Evolutionary conservation across 2,888 invertebrate genomes (phyloP).

Genomic region (Agrilus mali): DNA sequence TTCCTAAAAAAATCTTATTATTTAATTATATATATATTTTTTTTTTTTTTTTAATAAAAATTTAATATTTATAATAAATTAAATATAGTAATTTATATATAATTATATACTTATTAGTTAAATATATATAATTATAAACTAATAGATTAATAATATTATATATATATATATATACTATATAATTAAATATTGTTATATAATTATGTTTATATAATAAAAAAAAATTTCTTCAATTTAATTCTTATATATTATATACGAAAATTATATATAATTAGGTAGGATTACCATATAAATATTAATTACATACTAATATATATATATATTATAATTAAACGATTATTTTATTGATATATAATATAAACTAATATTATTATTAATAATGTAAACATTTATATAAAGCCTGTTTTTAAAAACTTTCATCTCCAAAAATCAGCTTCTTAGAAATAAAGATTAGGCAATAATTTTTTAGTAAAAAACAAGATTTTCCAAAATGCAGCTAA

Average conservation of each 20-base stretch:
- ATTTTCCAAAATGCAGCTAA: too few relatives aligned
- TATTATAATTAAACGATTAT: conserved; percentile 4
- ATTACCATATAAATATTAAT: conserved; percentile 9
- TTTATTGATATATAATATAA: conserved; percentile 6
- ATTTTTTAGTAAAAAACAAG: not conserved
- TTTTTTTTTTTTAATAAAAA: conserved; percentile 7
- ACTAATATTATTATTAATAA: not conserved
- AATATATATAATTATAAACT: conserved; percentile 1
- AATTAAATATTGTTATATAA: conserved; percentile 28
- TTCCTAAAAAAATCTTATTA: too few relatives aligned
- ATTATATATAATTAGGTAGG: conserved; percentile 5
- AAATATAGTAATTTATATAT: conserved; percentile 8
- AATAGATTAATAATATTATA: conserved; percentile 4
- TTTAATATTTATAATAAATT: conserved; percentile 4
- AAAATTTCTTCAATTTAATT: conserved; percentile 16
- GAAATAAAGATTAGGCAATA: too few relatives aligned
- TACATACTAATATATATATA: conserved; percentile 8
- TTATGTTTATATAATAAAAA: conserved; percentile 20
- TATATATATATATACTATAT: conserved; percentile 28
- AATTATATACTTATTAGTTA: conserved; percentile 5
- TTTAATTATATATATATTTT: conserved; percentile 2
- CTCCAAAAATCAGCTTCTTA: too few relatives aligned
- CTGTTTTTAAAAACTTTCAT: too few relatives aligned
- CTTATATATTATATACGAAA: conserved; percentile 18
- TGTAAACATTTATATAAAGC: not conserved